Base-by-base conservation (phyloP, 2,797 vertebrate genomes). In the Craterocephalus amniculus region DNA sequence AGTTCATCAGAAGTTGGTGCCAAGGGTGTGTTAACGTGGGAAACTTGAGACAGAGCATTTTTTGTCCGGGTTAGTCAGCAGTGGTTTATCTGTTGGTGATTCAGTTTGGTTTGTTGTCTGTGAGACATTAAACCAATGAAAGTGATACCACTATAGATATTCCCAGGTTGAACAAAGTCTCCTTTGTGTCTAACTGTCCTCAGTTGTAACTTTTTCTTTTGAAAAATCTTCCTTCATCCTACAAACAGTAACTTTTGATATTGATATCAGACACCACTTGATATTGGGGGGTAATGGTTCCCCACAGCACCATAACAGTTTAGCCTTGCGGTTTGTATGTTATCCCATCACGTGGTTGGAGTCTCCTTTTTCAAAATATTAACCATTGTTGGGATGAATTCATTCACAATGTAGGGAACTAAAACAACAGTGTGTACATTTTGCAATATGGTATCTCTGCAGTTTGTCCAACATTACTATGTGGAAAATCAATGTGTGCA, bases 51-150 rank as follows among this genome's bases (percentile, higher is more conserved):
- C 9, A 4, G 55, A 22, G 0, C 60, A 72, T 45, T 71, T 58
- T 31, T 73, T 60, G 54, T 74, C 64, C 70, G 51, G 48, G 60
- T 88, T 66, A 76, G 63, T 80, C 75, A 78, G 70, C 64, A 22
- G 1, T 63, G 36, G 80, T 10, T 10, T 5, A 68, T 58, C 43
- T 55, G 24, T 0, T 3, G 58, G 29, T 57, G 43, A 63, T 64
- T 52, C 49, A 62, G 66, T 67, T 77, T 78, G 31, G 29, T 67
- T 72, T 60, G 3, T 60, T 58, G 56, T 55, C 3, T 60, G 16
- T 45, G 62, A 74, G 40, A 63, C 24, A 27, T 4, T 26, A 26
- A 26, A 60, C 9, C 63, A 14, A 48, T 58, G 32, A 49, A 52
- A 11, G 7, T 31, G 10, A 43, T 4, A 29, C 27, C 48, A n/a